Percentiles rank a stretch among this genome's conserved stretches.
Evolutionary conservation across 2,888 invertebrate genomes (phyloP).

Genomic region (Spodoptera picta): DNA sequence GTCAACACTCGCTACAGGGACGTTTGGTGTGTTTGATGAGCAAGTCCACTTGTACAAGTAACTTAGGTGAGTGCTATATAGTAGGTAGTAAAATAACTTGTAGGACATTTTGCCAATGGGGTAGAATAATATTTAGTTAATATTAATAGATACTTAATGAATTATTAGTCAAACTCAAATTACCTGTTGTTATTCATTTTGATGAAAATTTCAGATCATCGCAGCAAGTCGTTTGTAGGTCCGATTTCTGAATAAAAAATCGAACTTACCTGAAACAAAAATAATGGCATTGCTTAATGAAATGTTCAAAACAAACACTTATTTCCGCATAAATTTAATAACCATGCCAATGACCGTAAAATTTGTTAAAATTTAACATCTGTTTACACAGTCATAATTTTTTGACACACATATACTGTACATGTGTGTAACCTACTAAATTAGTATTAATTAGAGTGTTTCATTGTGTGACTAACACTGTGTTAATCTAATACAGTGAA

Average conservation of each 20-base stretch:
- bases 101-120: no score
- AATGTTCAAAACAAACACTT: conserved; percentile 47
- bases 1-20: conserved; percentile 89
- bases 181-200: no score
- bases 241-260: conserved; percentile 28
- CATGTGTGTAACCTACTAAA: conserved; percentile 70
- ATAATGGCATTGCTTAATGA: conserved; percentile 54
- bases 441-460: conserved; percentile 54
- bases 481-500: conserved; percentile 19
- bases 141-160: no score
- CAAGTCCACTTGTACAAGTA: conserved; percentile 73
- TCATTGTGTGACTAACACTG: conserved; percentile 27
- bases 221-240: no score
- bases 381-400: conserved; percentile 68
- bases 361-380: conserved; percentile 67
- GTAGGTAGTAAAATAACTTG: conserved; percentile 9
- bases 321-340: conserved; percentile 63
- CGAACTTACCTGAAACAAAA: conserved; percentile 82
- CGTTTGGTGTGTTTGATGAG: conserved; percentile 80
- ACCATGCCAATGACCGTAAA: conserved; percentile 70
- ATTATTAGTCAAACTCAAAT: no score
- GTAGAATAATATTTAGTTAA: no score
- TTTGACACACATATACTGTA: conserved; percentile 57
- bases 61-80: conserved; percentile 38
- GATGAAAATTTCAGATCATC: no score